phyloP scores from a whole-genome alignment of 2,113 vertebrate species.

The Oreochromis tanganicae region DNA sequence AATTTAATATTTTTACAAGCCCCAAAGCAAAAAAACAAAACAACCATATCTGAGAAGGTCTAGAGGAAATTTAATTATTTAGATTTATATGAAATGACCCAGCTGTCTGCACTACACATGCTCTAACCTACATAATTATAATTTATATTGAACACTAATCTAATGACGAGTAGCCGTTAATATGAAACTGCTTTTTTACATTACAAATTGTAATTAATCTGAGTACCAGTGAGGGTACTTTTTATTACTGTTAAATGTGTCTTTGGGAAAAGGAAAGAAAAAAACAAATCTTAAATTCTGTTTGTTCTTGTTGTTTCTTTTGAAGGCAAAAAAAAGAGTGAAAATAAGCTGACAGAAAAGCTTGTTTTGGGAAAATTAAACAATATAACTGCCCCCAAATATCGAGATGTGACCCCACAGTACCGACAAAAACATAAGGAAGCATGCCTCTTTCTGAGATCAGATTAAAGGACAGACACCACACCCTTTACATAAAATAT shows the following conservation, averaged over 20 bases:
- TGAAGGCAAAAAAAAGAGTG: background rate
- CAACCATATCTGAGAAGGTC: background rate
- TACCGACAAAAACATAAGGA: background rate
- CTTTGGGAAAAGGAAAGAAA: background rate
- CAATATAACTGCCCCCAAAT: background rate
- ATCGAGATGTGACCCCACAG: background rate
- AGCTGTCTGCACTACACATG: background rate
- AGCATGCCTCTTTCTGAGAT: background rate
- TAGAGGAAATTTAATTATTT: background rate
- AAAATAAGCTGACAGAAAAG: background rate
- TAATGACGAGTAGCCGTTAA: rapidly evolving
- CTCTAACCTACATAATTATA: background rate
- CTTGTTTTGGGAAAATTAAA: background rate
- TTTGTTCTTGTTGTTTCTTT: background rate
- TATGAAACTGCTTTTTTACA: background rate
- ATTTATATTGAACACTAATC: background rate
- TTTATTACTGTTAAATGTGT: background rate
- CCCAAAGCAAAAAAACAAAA: background rate
- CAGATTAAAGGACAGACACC: background rate
- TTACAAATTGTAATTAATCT: background rate
- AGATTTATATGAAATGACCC: background rate
- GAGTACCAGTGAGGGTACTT: background rate
- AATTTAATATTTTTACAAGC: background rate
- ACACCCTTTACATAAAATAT: background rate
- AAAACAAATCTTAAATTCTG: background rate